Conservation (phyloP, 2,113 vertebrate genomes). For the Vimba vimba region DNA sequence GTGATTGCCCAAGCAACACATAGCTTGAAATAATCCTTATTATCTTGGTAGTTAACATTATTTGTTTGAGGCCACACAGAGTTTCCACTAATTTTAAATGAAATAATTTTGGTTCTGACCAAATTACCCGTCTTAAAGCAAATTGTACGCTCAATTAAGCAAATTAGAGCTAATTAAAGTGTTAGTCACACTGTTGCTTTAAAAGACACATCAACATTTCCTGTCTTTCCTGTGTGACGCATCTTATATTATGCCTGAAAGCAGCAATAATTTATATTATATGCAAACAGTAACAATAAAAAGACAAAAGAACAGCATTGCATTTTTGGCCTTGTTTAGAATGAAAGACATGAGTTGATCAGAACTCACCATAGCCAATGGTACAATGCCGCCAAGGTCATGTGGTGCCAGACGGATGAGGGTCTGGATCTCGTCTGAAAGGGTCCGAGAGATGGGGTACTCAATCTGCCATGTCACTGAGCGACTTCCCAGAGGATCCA, state of each 20-base stretch:
- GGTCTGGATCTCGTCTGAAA: conserved; percentile 79
- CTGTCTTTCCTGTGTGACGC: conserved; percentile 2
- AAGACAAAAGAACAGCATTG: background rate
- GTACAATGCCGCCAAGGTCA: conserved; percentile 90
- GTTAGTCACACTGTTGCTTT: conserved; percentile 39
- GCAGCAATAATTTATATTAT: background rate
- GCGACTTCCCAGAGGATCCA: conserved; percentile 82
- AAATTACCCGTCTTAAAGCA: conserved; percentile 59
- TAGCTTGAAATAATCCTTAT: conserved; percentile 50
- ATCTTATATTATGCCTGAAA: conserved; percentile 14
- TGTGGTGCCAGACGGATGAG: conserved; percentile 89
- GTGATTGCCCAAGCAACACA: background rate
- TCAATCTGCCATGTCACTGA: conserved; percentile 95
- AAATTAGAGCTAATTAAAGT: conserved; percentile 63
- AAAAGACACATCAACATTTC: conserved; percentile 20
- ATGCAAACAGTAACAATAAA: background rate
- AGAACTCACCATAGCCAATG: conserved; percentile 89
- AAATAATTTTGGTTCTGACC: conserved; percentile 62
- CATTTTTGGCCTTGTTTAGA: background rate
- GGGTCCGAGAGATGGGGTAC: conserved; percentile 81
- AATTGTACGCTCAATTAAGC: conserved; percentile 55
- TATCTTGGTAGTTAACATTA: conserved; percentile 61
- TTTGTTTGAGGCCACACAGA: conserved; percentile 46
- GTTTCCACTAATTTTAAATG: conserved; percentile 58
- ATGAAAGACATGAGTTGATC: background rate